phyloP scores from a whole-genome alignment of 2,797 vertebrate genomes.

The Leptoclinus maculatus region DNA sequence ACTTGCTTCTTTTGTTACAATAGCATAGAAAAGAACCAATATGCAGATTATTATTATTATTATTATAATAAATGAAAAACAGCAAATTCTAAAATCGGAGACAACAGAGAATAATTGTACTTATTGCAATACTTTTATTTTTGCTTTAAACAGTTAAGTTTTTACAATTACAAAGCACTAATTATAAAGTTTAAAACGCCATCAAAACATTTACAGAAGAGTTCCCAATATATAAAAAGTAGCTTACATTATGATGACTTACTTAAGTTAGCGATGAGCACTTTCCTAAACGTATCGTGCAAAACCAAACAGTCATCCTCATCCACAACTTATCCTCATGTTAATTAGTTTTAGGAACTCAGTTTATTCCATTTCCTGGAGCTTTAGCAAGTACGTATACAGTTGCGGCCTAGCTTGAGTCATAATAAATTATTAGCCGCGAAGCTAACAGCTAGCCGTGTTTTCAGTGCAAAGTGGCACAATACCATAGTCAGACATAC shows the following conservation, averaged over 20 bases:
- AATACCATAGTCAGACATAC: neutral
- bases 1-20: neutral
- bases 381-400: neutral
- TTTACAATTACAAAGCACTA: neutral
- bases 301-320: neutral
- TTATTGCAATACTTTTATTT: neutral
- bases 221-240: no score
- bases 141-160: neutral
- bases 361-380: fast-evolving
- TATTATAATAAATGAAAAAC: neutral
- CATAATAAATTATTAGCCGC: conserved; percentile 28
- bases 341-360: fast-evolving
- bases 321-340: fast-evolving
- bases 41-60: no score
- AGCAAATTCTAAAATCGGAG: neutral
- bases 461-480: conserved; percentile 25
- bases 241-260: neutral
- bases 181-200: neutral
- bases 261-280: fast-evolving
- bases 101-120: neutral
- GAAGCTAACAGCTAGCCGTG: conserved; percentile 57
- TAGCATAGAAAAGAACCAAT: no score
- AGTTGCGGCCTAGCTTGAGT: conserved; percentile 53
- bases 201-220: neutral
- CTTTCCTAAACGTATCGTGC: fast-evolving